A percentile compares a stretch with the other conserved stretches of the same genome.
These are phyloP conservation scores for Chelon auratus DNA, from an alignment of 2,797 vertebrate genomes.

Conservation along the genomic window DNA sequence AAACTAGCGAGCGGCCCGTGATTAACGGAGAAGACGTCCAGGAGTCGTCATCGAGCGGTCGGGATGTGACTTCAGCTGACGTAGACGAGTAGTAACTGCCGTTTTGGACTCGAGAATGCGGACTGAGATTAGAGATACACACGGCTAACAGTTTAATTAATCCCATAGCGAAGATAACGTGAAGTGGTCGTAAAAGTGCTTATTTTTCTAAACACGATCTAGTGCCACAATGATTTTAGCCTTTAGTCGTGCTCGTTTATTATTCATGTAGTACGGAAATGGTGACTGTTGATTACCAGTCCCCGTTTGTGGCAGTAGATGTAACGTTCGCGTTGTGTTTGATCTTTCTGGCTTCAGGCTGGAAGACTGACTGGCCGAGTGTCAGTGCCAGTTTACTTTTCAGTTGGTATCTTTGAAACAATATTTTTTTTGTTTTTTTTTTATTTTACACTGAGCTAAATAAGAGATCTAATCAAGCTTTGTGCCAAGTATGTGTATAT, in stretches of 20 bases:
- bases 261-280: conserved; percentile 40
- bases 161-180: conserved; percentile 32
- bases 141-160: conserved; percentile 12
- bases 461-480: conserved; percentile 17
- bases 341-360: conserved; percentile 16
- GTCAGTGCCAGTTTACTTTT: background rate
- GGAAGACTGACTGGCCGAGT: background rate
- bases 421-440: conserved; percentile 6
- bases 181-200: conserved; percentile 51
- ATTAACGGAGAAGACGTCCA: conserved; percentile 22
- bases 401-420: conserved; percentile 16
- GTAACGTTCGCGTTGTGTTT: conserved; percentile 1
- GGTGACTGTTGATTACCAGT: conserved; percentile 19
- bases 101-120: background rate
- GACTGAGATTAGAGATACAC: conserved; percentile 1
- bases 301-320: conserved; percentile 16
- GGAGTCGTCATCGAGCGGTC: conserved; percentile 13
- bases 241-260: conserved; percentile 36
- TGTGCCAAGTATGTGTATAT: conserved; percentile 55
- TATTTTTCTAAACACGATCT: conserved; percentile 48
- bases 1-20: background rate
- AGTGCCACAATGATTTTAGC: conserved; percentile 55
- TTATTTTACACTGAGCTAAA: conserved; percentile 24
- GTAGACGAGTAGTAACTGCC: background rate
- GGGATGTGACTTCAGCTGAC: conserved; percentile 14